A percentile compares a stretch with the other conserved stretches of the same genome.
Conservation (phyloP, 2,797 vertebrate genomes). For the Lithobates sylvaticus region DNA sequence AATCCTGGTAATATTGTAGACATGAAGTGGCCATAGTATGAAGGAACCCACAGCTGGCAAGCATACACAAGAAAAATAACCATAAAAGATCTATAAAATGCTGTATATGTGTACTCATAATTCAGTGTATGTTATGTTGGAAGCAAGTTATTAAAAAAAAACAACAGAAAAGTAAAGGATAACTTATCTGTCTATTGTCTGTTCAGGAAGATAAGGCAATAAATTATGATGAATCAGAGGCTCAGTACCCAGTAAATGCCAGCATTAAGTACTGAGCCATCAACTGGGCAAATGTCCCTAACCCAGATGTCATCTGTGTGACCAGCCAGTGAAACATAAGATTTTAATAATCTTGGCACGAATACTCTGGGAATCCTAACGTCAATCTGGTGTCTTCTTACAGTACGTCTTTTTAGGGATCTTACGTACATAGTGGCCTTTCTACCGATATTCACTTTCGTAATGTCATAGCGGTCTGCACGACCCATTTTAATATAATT, state of each 20-base stretch:
- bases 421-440: constrained; percentile 47
- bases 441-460: constrained; percentile 39
- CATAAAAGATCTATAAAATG: too few relatives aligned
- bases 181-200: background rate
- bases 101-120: too few relatives aligned
- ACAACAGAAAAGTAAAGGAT: background rate
- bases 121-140: background rate
- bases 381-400: constrained; percentile 52
- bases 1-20: background rate
- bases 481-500: background rate
- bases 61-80: too few relatives aligned
- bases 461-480: constrained; percentile 9
- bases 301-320: constrained; percentile 25
- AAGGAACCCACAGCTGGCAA: background rate
- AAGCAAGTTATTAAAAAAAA: background rate
- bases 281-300: constrained; percentile 40
- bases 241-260: constrained; percentile 15
- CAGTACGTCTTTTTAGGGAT: constrained; percentile 32
- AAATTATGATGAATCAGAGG: constrained; percentile 29
- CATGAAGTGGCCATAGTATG: background rate
- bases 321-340: constrained; percentile 44
- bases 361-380: constrained; percentile 55
- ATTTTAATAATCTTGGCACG: constrained; percentile 51
- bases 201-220: background rate
- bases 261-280: constrained; percentile 30